Conservation (phyloP, 2,797 vertebrate genomes). For the Miopithecus talapoin region DNA sequence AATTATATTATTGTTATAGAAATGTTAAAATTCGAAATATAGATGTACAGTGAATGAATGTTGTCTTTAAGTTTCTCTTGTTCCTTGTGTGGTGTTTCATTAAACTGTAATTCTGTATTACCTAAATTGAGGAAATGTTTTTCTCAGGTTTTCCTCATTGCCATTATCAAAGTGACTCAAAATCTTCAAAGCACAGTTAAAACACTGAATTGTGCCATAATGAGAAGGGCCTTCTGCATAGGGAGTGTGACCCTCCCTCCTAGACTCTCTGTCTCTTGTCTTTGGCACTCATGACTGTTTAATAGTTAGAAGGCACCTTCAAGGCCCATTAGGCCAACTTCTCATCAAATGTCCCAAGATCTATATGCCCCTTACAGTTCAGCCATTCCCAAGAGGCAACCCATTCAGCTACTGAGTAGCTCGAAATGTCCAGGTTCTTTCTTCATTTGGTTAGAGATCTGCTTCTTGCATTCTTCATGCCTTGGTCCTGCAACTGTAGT, state of each 20-base stretch:
- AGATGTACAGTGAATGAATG: neutral
- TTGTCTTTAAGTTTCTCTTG: slow-evolving; percentile 30
- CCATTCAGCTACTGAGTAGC: neutral
- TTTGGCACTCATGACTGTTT: neutral
- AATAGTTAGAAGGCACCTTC: neutral
- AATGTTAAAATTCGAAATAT: neutral
- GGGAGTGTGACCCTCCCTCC: neutral
- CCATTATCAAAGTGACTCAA: neutral
- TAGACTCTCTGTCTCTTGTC: neutral
- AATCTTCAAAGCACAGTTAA: neutral
- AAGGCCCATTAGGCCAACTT: neutral
- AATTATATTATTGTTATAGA: slow-evolving; percentile 20
- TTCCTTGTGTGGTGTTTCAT: neutral
- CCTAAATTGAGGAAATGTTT: neutral
- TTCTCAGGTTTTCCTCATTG: slow-evolving; percentile 17
- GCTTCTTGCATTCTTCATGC: neutral
- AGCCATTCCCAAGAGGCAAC: neutral
- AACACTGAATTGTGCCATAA: neutral
- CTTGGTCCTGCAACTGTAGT: neutral
- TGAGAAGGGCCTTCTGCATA: neutral
- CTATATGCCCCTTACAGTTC: neutral
- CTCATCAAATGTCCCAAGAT: neutral
- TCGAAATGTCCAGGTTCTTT: neutral
- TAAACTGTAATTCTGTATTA: neutral
- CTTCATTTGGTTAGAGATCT: neutral